Percentiles rank a stretch among this genome's conserved stretches.
phyloP scores from a whole-genome alignment of 2,113 vertebrate species.

The Albula goreensis region DNA sequence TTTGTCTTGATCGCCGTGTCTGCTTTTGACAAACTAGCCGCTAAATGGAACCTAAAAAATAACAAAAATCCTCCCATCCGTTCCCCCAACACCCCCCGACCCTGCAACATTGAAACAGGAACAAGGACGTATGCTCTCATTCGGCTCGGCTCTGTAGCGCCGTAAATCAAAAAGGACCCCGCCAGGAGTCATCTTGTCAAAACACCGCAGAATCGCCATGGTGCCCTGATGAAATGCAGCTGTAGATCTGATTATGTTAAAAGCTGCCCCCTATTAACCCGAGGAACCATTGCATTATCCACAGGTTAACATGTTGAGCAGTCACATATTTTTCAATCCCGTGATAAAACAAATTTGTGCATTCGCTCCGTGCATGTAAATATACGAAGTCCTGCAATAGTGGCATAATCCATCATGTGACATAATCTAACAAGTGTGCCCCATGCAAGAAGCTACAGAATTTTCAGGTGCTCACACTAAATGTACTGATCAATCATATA shows the following conservation, averaged over 20 bases:
- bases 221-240: background rate
- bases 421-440: too few species aligned
- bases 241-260: background rate
- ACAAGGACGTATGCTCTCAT: background rate
- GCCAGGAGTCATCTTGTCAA: background rate
- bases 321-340: too few species aligned
- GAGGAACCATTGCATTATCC: background rate
- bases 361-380: too few species aligned
- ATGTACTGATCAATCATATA: too few species aligned
- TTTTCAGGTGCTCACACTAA: too few species aligned
- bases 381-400: too few species aligned
- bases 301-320: too few species aligned
- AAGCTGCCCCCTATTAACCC: background rate
- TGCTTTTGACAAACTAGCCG: constrained; percentile 23
- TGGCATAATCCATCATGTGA: too few species aligned
- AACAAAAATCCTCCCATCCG: constrained; percentile 45
- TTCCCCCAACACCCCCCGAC: background rate
- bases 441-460: too few species aligned
- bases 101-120: background rate
- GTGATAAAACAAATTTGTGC: too few species aligned
- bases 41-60: constrained; percentile 52
- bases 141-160: background rate
- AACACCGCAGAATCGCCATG: background rate
- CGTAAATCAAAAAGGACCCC: background rate
- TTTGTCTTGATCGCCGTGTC: background rate